phyloP scores from a whole-genome alignment of 2,888 invertebrate genomes.

The Nebria brevicollis region DNA sequence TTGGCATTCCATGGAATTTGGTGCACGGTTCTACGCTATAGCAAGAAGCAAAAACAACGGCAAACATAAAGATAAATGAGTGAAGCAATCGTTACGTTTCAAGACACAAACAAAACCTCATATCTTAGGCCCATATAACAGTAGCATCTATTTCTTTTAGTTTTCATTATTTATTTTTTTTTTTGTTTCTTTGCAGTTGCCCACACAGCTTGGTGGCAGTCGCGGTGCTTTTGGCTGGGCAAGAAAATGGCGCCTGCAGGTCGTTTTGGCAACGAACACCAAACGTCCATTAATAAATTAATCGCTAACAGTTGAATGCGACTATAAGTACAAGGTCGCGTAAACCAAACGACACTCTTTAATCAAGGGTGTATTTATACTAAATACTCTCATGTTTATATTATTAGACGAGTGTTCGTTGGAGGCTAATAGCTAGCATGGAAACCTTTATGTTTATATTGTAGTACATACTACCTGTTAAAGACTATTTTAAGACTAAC shows the following conservation, averaged over 20 bases:
- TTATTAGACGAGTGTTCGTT: no score
- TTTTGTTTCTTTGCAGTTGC: not conserved
- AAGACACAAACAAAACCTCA: slow-evolving; percentile 36
- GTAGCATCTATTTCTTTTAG: slow-evolving; percentile 3
- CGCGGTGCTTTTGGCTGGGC: not conserved
- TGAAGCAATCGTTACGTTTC: slow-evolving; percentile 25
- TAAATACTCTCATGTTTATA: no score
- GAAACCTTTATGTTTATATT: no score
- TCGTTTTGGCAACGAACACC: slow-evolving; percentile 40
- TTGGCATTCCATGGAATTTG: not conserved
- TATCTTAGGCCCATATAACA: slow-evolving; percentile 27
- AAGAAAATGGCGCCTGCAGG: slow-evolving; percentile 31
- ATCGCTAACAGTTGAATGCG: slow-evolving; percentile 30
- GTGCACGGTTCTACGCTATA: not conserved
- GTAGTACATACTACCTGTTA: no score
- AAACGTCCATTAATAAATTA: slow-evolving; percentile 45
- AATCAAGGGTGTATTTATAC: not conserved
- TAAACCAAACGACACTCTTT: not conserved
- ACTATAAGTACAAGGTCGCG: slow-evolving; percentile 28
- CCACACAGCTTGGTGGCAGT: not conserved
- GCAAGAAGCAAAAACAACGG: not conserved
- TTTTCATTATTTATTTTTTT: not conserved
- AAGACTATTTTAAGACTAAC: no score
- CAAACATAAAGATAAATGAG: slow-evolving; percentile 39
- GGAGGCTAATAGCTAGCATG: no score